phyloP scores from a whole-genome alignment of 2,888 invertebrate species.

The Ormyrus pomaceus region DNA sequence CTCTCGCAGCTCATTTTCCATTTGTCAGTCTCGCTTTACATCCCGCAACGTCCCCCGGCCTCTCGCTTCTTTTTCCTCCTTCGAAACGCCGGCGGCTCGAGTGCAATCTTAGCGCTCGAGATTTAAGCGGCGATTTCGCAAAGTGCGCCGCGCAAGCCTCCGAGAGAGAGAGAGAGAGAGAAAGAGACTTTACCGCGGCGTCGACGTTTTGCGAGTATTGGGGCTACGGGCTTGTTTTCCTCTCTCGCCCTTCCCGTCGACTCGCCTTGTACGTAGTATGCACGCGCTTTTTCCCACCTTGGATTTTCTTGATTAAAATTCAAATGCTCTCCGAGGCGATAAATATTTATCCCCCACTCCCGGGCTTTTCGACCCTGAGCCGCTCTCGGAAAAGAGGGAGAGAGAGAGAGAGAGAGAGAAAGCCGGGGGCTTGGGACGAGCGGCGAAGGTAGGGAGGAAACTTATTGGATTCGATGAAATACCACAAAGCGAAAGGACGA shows the following conservation, averaged over 20 bases:
- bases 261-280: too few species aligned
- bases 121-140: conserved; percentile 18
- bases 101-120: conserved; percentile 10
- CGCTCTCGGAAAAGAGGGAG: too few species aligned
- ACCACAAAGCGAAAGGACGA: not conserved
- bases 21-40: conserved; percentile 16
- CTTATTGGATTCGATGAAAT: conserved; percentile 36
- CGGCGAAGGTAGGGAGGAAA: not conserved
- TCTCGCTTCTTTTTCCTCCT: too few species aligned
- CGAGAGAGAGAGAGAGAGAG: not conserved
- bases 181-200: conserved; percentile 2
- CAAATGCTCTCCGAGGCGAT: conserved; percentile 22
- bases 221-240: conserved; percentile 16
- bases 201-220: conserved; percentile 6
- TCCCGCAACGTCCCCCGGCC: not conserved
- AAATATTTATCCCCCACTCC: conserved; percentile 30
- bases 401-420: too few species aligned
- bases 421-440: too few species aligned
- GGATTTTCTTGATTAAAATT: conserved; percentile 38
- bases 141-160: not conserved
- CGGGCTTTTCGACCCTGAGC: not conserved
- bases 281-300: not conserved
- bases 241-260: too few species aligned
- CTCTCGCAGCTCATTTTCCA: not conserved
- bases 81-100: not conserved